phyloP scores from a whole-genome alignment of 64 coral and sea anemone species.

The Acropora yongei region DNA sequence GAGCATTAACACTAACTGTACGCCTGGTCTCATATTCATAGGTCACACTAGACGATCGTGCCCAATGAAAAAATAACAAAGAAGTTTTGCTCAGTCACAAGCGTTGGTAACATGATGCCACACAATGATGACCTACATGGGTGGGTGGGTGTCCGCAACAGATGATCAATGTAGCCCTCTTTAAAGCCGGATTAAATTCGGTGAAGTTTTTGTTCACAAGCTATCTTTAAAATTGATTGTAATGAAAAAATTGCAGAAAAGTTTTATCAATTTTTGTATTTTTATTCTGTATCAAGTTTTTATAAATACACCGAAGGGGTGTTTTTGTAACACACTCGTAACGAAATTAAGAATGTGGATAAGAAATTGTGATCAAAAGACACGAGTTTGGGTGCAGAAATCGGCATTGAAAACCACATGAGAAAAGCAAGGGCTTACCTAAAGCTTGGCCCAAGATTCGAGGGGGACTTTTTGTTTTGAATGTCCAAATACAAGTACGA shows the following conservation, averaged over 20 bases:
- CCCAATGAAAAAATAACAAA: constrained; percentile 58
- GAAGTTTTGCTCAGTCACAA: not conserved
- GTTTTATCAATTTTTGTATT: no score
- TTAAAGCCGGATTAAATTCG: no score
- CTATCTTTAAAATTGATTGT: no score
- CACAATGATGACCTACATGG: not conserved
- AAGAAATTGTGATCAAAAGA: not conserved
- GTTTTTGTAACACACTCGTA: not conserved
- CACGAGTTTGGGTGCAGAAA: not conserved
- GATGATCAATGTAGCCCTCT: no score
- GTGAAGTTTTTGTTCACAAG: no score
- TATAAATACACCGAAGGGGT: not conserved
- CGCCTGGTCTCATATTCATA: not conserved
- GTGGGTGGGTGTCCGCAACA: not conserved
- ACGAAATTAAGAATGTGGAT: not conserved
- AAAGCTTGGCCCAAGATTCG: no score
- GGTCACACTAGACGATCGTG: constrained; percentile 85
- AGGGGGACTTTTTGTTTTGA: no score
- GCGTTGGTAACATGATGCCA: not conserved
- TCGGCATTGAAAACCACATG: no score
- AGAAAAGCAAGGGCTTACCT: no score
- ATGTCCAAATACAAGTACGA: no score
- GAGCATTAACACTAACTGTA: not conserved
- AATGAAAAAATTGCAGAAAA: no score
- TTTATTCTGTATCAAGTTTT: no score